Conservation (phyloP, 1,140 invertebrate genomes). For the Orchesella cincta region DNA sequence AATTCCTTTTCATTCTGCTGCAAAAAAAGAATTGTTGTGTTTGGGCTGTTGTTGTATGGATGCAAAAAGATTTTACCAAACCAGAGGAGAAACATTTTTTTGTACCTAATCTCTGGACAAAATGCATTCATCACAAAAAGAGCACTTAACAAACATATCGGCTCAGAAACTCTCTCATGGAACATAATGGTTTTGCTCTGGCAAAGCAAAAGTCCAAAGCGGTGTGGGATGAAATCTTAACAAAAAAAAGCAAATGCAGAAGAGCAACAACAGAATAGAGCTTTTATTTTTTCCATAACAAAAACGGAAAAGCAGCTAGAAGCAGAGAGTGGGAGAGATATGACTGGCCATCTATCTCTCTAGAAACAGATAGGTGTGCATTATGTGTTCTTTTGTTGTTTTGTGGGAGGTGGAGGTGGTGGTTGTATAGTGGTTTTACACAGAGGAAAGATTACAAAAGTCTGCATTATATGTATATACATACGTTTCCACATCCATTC, state of each 20-base stretch:
- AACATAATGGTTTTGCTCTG: no score
- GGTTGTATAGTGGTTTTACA: not conserved
- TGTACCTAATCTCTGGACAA: not conserved
- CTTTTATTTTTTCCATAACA: no score
- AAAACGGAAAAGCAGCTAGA: no score
- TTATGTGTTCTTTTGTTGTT: not conserved
- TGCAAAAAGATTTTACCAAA: not conserved
- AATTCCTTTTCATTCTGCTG: not conserved
- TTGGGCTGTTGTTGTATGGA: not conserved
- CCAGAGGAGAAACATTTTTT: not conserved
- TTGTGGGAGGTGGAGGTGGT: conserved; percentile 12
- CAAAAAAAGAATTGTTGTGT: not conserved
- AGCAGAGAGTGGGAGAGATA: not conserved
- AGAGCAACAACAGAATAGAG: no score
- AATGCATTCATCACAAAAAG: not conserved
- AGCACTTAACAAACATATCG: not conserved
- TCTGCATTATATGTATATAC: not conserved
- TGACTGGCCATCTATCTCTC: not conserved
- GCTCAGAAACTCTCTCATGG: no score
- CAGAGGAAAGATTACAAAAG: conserved; percentile 8
- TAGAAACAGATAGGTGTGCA: not conserved
- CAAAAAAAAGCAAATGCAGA: no score
- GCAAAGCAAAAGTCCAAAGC: no score
- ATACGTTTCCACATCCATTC: not conserved
- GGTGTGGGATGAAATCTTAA: no score